Evolutionary conservation across 2,888 invertebrate species (phyloP), one percentile per base, ranked within the genome.

Genomic region (Pycnomerus fuliginosus): DNA sequence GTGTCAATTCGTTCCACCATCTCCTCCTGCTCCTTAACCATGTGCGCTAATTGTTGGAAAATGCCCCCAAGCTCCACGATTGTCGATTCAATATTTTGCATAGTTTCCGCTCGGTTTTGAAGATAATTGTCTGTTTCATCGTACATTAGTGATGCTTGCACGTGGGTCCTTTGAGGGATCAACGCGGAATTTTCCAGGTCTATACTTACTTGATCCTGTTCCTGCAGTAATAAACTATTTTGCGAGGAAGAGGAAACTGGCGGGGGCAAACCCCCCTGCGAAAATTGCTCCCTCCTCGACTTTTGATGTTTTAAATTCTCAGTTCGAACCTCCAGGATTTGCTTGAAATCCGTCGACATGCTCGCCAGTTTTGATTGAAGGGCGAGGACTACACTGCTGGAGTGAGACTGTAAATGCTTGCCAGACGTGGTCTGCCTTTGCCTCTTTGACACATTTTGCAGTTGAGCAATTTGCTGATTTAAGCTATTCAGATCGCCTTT

Each of bases 11-110:
- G 83, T 63, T 93, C 92, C 3, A 97, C 94, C 75, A 95, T 91
- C 77, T 99, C 99, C 70, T 98, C 99, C 71, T 97, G 96, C 69
- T 97, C 95, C 67, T 95, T 92, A 2, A 99, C 97, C 94, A 99
- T 96, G 65, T 89, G 88, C 2, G 93, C 93, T 55, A 94, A 70
- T 72, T 97, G 96, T 64, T 92, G 91, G 72, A 98, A 99, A 67
- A 99, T 98, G 7, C 93, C 92, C n/a, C 99, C 99, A 30, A 99
- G 76, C 72, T 99, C 99, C 8, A 98, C 95, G 62, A 99, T 98
- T 11, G 98, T 98, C 34, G 93, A 91, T 74, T 99, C 99, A 65
- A 99, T 99, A 69, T 91, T 96, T 72, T 98, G 95, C 97, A 99
- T 98, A 1, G 98, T 95, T 70, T 96, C 95, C 23, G 95, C 95